Evolutionary conservation across 2,888 invertebrate genomes (phyloP).

Genomic region (Panopea generosa): DNA sequence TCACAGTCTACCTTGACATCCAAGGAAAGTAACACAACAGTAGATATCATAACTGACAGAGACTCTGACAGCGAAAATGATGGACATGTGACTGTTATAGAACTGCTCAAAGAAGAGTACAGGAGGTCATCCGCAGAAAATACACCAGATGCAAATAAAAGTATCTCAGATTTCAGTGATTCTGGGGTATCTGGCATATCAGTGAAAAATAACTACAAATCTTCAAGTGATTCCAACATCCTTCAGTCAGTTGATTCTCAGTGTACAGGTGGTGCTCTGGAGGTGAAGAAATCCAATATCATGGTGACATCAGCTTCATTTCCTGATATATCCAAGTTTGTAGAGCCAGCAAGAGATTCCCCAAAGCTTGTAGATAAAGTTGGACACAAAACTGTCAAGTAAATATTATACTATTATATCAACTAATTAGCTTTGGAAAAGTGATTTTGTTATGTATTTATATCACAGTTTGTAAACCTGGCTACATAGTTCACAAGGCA

Average conservation of each 20-base stretch:
- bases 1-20: constrained; percentile 57
- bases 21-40: constrained; percentile 52
- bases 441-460: too few relatives aligned
- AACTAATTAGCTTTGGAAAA: too few relatives aligned
- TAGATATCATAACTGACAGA: constrained; percentile 43
- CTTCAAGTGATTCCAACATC: constrained; percentile 78
- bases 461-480: too few relatives aligned
- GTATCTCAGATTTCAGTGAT: constrained; percentile 55
- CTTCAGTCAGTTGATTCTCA: constrained; percentile 58
- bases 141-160: constrained; percentile 34
- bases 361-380: constrained; percentile 79
- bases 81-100: constrained; percentile 74
- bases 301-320: constrained; percentile 75
- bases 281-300: constrained; percentile 40
- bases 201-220: constrained; percentile 52
- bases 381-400: constrained; percentile 80
- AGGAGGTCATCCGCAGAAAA: constrained; percentile 14
- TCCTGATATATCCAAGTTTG: constrained; percentile 74
- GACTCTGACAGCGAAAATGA: constrained; percentile 26
- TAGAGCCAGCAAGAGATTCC: constrained; percentile 56
- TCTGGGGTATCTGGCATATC: constrained; percentile 52
- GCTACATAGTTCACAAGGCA: too few relatives aligned
- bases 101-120: constrained; percentile 79
- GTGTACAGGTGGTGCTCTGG: constrained; percentile 6
- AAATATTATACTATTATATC: constrained; percentile 40